Percentiles rank a stretch among this genome's conserved stretches.
These are phyloP conservation scores for Petrocephalus zakoni DNA, from an alignment of 2,113 vertebrate species.

Conservation along the genomic window DNA sequence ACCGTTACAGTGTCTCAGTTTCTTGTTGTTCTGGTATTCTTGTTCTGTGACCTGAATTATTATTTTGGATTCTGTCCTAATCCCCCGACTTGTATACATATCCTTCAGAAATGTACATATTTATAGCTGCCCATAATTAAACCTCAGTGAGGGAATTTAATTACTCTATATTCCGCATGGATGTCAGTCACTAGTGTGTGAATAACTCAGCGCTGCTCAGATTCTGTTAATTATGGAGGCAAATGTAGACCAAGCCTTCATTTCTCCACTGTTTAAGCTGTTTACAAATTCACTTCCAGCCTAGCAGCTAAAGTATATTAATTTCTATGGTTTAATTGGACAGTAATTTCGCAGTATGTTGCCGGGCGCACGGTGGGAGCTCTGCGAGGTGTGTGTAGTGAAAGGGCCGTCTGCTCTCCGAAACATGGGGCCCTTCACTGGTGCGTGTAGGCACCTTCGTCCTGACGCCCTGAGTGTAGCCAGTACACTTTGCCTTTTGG, in stretches of 20 bases:
- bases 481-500: neutral
- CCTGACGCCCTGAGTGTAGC: neutral
- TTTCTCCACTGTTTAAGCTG: neutral
- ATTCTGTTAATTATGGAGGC: neutral
- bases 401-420: neutral
- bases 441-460: neutral
- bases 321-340: neutral
- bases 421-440: neutral
- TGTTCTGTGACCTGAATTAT: neutral
- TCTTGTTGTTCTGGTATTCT: neutral
- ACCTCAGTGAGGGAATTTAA: neutral
- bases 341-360: neutral
- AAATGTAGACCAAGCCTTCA: neutral
- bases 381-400: neutral
- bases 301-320: neutral
- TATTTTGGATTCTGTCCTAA: neutral
- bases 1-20: neutral
- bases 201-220: neutral
- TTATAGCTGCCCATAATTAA: neutral
- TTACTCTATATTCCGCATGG: neutral
- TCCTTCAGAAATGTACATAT: neutral
- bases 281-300: conserved; percentile 11
- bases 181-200: conserved; percentile 3
- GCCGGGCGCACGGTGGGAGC: neutral
- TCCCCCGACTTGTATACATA: neutral